Evolutionary conservation across 2,113 vertebrate species (phyloP).

Genomic region (Heterocephalus glaber): DNA sequence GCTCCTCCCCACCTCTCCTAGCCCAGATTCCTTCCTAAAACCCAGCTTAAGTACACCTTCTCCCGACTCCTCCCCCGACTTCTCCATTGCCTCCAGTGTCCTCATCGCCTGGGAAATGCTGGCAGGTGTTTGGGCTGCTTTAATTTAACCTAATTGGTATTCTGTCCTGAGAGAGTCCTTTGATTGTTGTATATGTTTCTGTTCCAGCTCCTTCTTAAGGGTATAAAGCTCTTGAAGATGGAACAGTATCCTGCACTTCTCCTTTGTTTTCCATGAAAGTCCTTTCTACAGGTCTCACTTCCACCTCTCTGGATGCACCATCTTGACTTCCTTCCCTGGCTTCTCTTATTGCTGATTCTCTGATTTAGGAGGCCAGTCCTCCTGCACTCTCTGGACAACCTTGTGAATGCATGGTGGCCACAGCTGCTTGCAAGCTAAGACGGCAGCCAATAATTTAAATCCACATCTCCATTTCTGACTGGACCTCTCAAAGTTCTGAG

Average conservation of each 20-base stretch:
- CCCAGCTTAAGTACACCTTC: neutral
- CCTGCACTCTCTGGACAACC: neutral
- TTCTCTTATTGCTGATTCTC: neutral
- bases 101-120: too few species aligned
- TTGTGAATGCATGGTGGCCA: rapidly evolving
- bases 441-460: neutral
- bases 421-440: neutral
- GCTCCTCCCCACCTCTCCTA: neutral
- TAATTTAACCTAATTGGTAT: neutral
- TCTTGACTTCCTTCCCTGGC: neutral
- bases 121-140: neutral
- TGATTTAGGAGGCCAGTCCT: neutral
- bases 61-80: neutral
- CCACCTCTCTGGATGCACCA: neutral
- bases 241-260: neutral
- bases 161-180: neutral
- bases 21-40: neutral
- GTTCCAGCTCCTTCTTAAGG: neutral
- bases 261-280: neutral
- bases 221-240: neutral
- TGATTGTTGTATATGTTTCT: neutral
- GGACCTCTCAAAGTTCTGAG: neutral
- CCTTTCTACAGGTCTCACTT: neutral
- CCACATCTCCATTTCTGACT: neutral
- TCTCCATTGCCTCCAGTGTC: neutral